Evolutionary conservation across 23 tunicate genomes (phyloP).

Genomic region (Halocynthia aurantium): DNA sequence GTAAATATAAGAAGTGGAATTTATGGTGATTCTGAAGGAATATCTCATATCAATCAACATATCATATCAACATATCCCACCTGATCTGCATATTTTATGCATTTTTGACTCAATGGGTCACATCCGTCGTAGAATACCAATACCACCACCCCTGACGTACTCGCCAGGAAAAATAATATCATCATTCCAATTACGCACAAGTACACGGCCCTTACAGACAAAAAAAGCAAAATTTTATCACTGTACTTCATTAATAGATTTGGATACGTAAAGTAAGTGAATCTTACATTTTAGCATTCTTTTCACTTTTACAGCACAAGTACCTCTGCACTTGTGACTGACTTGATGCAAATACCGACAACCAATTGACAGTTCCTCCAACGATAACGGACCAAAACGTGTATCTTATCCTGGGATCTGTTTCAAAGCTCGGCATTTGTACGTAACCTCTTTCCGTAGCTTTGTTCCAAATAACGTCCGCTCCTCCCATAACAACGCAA

Average conservation of each 20-base stretch:
- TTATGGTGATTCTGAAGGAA: not conserved
- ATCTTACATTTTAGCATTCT: constrained; percentile 10
- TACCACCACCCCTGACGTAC: too few relatives aligned
- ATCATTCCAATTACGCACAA: too few relatives aligned
- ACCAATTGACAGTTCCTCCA: constrained; percentile 9
- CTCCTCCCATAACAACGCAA: not conserved
- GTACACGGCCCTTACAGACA: too few relatives aligned
- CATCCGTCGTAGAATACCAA: too few relatives aligned
- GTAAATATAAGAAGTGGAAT: not conserved
- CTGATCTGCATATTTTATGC: too few relatives aligned
- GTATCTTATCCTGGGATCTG: constrained; percentile 23
- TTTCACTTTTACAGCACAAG: not conserved
- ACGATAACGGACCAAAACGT: constrained; percentile 10
- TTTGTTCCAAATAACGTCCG: constrained; percentile 6
- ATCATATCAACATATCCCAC: too few relatives aligned
- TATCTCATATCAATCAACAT: too few relatives aligned
- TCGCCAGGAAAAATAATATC: too few relatives aligned
- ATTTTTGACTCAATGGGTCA: too few relatives aligned
- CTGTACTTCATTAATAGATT: too few relatives aligned
- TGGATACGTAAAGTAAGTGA: too few relatives aligned
- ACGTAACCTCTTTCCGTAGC: constrained; percentile 1
- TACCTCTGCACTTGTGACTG: constrained; percentile 40
- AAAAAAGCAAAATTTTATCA: too few relatives aligned
- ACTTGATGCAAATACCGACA: constrained; percentile 22
- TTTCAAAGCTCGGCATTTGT: not conserved